Evolutionary conservation across 2,113 vertebrate genomes (phyloP).

Genomic region (Phylloscopus trochiloides): DNA sequence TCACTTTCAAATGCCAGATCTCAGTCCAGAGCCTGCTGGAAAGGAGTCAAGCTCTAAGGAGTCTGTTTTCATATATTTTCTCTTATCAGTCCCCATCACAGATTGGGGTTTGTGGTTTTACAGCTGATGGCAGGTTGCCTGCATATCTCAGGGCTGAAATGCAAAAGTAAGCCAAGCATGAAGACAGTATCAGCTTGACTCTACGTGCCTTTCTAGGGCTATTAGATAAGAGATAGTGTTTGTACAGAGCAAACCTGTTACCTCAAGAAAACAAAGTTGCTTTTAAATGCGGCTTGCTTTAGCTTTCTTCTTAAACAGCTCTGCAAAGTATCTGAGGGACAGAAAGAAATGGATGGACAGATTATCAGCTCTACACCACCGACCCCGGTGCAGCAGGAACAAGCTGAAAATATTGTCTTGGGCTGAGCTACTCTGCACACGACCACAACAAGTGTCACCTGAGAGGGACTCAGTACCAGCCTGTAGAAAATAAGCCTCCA

Average conservation of each 20-base stretch:
- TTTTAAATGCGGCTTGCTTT: constrained; percentile 31
- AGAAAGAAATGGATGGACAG: not conserved
- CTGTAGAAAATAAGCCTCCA: not conserved
- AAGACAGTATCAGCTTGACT: constrained; percentile 65
- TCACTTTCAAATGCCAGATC: constrained; percentile 51
- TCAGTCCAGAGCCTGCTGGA: constrained; percentile 48
- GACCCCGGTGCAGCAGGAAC: not conserved
- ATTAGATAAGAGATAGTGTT: constrained; percentile 66
- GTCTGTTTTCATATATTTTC: constrained; percentile 61
- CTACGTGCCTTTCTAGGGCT: constrained; percentile 65
- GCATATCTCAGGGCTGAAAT: constrained; percentile 64
- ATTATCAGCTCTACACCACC: not conserved
- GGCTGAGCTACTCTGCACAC: not conserved
- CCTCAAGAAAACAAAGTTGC: constrained; percentile 51
- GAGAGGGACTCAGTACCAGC: not conserved
- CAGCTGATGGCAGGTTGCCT: constrained; percentile 66
- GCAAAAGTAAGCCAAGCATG: constrained; percentile 60
- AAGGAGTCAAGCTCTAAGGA: constrained; percentile 54
- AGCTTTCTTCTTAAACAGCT: constrained; percentile 13
- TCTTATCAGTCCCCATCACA: constrained; percentile 58
- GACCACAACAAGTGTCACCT: not conserved
- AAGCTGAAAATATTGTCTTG: not conserved
- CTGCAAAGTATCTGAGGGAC: not conserved
- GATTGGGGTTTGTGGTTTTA: constrained; percentile 64
- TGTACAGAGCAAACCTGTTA: constrained; percentile 64